Percentiles rank a stretch among this genome's conserved stretches.
These are phyloP conservation scores for Hyla sarda DNA, from an alignment of 2,113 vertebrate genomes.

Conservation along the genomic window DNA sequence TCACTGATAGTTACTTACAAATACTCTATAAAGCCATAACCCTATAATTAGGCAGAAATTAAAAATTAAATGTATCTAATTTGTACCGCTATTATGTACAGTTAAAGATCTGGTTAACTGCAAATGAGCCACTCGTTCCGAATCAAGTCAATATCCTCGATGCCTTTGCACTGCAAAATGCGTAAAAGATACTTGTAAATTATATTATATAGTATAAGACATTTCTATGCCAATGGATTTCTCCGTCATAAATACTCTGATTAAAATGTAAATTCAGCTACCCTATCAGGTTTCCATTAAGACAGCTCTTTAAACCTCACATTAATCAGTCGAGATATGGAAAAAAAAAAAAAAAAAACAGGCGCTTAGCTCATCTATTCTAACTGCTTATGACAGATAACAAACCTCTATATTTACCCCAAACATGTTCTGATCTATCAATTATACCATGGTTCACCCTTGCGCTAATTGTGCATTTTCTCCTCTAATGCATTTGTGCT, in stretches of 20 bases:
- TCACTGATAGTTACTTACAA: not conserved
- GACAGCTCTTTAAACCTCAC: constrained; percentile 89
- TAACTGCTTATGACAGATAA: constrained; percentile 99
- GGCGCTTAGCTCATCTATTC: constrained; percentile 92
- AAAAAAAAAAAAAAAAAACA: constrained; percentile 88
- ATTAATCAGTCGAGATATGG: constrained; percentile 96
- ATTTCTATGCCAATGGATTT: constrained; percentile 80
- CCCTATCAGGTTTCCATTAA: constrained; percentile 97
- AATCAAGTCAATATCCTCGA: constrained; percentile 25
- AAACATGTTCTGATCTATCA: constrained; percentile 96
- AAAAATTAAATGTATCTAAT: constrained; percentile 1
- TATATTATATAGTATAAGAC: constrained; percentile 58
- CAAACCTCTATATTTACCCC: constrained; percentile 97
- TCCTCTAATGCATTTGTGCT: constrained; percentile 98
- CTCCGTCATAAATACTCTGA: constrained; percentile 87
- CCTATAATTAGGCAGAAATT: not conserved
- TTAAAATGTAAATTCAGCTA: constrained; percentile 98
- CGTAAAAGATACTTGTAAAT: constrained; percentile 46
- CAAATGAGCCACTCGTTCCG: constrained; percentile 10
- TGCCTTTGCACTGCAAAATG: constrained; percentile 29
- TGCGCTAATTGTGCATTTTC: constrained; percentile 99
- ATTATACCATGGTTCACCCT: constrained; percentile 87
- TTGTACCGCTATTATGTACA: constrained; percentile 8
- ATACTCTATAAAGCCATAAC: not conserved
- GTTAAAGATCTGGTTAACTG: constrained; percentile 28